A percentile compares a stretch with the other conserved stretches of the same genome.
Conservation (phyloP, 2,797 vertebrate genomes). For the Oryzias sinensis region DNA sequence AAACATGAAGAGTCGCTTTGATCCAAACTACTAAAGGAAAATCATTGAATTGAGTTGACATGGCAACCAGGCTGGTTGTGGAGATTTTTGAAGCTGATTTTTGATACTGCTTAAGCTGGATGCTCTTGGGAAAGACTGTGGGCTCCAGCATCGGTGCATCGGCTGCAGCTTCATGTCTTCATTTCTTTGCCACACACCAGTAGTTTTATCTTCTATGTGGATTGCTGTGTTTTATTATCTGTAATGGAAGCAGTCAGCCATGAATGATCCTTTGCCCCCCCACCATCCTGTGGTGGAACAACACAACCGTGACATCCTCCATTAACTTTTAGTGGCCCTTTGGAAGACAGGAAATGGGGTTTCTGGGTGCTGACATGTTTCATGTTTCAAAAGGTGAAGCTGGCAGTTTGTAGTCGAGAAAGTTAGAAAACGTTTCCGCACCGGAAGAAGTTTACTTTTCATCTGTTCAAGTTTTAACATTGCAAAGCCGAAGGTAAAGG, state of each 20-base stretch:
- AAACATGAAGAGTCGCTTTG: slow-evolving; percentile 36
- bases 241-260: slow-evolving; percentile 18
- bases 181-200: slow-evolving; percentile 11
- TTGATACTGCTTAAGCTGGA: too few relatives aligned
- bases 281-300: slow-evolving; percentile 2
- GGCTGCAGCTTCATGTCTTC: neutral
- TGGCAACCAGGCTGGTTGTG: neutral
- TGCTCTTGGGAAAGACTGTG: neutral
- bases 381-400: neutral
- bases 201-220: slow-evolving; percentile 23
- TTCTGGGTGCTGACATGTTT: slow-evolving; percentile 21
- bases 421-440: neutral
- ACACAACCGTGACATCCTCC: slow-evolving; percentile 31
- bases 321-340: slow-evolving; percentile 26
- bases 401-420: neutral
- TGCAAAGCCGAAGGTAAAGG: too few relatives aligned
- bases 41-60: neutral
- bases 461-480: too few relatives aligned
- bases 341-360: slow-evolving; percentile 33
- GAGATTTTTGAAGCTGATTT: too few relatives aligned
- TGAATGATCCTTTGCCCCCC: neutral
- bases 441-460: too few relatives aligned
- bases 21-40: slow-evolving; percentile 7
- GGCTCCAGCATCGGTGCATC: neutral
- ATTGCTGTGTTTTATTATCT: slow-evolving; percentile 20